A percentile compares a stretch with the other conserved stretches of the same genome.
These are phyloP conservation scores for Cataglyphis hispanica DNA, from an alignment of 1,140 invertebrate species.

Conservation along the genomic window DNA sequence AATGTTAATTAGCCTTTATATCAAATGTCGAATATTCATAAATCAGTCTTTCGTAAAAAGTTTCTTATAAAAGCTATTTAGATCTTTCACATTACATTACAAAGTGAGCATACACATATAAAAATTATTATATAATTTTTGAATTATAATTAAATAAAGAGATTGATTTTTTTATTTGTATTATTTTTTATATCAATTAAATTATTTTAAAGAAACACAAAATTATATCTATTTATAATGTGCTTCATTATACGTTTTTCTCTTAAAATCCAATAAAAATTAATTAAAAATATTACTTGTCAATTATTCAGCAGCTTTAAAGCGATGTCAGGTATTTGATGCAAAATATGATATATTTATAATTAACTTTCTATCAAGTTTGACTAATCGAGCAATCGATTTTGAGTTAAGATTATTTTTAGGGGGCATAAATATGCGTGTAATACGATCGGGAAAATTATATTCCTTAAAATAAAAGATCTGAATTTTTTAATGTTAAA, in stretches of 20 bases:
- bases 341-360: background rate
- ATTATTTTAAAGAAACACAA: background rate
- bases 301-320: background rate
- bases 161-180: background rate
- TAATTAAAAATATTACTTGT: background rate
- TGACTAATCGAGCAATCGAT: slow-evolving; percentile 3
- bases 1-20: too few species aligned
- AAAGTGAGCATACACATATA: too few species aligned
- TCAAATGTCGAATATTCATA: too few species aligned
- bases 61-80: too few species aligned
- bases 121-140: background rate
- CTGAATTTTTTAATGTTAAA: background rate
- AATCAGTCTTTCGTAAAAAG: too few species aligned
- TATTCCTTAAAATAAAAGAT: background rate
- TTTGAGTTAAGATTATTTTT: background rate
- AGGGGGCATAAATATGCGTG: background rate
- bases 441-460: background rate
- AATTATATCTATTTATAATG: background rate
- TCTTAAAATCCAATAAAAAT: background rate
- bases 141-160: background rate
- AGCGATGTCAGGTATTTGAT: background rate
- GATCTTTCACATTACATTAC: too few species aligned
- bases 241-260: background rate
- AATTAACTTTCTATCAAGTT: slow-evolving; percentile 9
- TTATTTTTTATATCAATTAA: background rate